Evolutionary conservation across 2,888 invertebrate genomes (phyloP).

Genomic region (Ochropacha duplaris): DNA sequence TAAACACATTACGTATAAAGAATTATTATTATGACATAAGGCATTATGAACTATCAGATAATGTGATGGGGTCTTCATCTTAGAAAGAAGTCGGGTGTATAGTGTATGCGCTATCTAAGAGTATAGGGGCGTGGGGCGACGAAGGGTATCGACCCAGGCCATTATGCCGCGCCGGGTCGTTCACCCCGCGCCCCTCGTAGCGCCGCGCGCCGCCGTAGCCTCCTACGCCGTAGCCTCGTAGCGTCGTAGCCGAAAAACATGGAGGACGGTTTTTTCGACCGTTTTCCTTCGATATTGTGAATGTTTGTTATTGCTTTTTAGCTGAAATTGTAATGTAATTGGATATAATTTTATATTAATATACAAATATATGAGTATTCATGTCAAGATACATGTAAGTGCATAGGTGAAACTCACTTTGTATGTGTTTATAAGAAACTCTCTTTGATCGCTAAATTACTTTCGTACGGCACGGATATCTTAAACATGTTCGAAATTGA

Average conservation of each 20-base stretch:
- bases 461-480: not conserved
- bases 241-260: conserved; percentile 48
- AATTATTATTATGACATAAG: not conserved
- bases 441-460: not conserved
- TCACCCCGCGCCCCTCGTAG: conserved; percentile 67
- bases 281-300: conserved; percentile 48
- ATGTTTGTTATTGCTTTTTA: conserved; percentile 39
- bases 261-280: conserved; percentile 18
- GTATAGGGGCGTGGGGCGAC: conserved; percentile 23
- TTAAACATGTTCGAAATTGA: not conserved
- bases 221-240: conserved; percentile 45
- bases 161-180: conserved; percentile 64
- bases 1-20: not conserved
- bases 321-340: conserved; percentile 32
- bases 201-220: conserved; percentile 19
- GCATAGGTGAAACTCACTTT: not conserved
- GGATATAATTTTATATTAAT: conserved; percentile 7
- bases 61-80: conserved; percentile 38
- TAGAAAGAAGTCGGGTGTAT: conserved; percentile 43
- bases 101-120: conserved; percentile 46
- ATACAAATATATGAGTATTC: not conserved
- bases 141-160: conserved; percentile 72
- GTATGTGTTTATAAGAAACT: not conserved
- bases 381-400: not conserved
- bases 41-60: not conserved